phyloP scores from a whole-genome alignment of 2,113 vertebrate genomes.

The Nothobranchius kuhntae region DNA sequence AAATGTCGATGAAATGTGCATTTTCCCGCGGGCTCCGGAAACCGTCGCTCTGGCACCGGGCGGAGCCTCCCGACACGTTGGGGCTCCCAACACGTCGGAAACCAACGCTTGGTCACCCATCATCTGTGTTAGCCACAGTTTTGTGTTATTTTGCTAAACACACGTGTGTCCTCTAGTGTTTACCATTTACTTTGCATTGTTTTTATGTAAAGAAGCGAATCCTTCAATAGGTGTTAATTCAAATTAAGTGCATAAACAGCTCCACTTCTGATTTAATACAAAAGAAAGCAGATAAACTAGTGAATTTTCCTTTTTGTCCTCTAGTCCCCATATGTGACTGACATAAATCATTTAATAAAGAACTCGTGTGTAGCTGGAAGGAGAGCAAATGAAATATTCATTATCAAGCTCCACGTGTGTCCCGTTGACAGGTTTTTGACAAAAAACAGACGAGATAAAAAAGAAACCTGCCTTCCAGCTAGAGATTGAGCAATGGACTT shows the following conservation, averaged over 20 bases:
- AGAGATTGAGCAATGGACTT: not conserved
- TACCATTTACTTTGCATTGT: not conserved
- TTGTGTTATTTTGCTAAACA: not conserved
- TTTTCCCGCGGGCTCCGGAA: no score
- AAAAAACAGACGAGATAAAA: constrained; percentile 18
- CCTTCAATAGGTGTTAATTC: not conserved
- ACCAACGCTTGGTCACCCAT: no score
- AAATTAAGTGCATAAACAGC: not conserved
- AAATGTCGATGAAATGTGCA: no score
- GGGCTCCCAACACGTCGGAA: no score
- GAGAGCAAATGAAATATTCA: not conserved
- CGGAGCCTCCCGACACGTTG: no score
- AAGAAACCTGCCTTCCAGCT: constrained; percentile 1
- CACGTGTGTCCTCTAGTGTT: constrained; percentile 5
- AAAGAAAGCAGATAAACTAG: not conserved
- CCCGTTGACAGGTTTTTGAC: constrained; percentile 8
- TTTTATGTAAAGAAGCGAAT: not conserved
- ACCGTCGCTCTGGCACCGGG: no score
- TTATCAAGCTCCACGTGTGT: constrained; percentile 27
- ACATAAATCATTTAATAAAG: not conserved
- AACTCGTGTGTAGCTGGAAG: not conserved
- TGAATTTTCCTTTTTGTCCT: not conserved
- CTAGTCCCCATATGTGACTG: not conserved
- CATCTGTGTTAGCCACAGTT: no score
- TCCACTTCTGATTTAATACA: not conserved